Evolutionary conservation across 2,888 invertebrate genomes (phyloP).

Genomic region (Drosophila hawaiiensis): DNA sequence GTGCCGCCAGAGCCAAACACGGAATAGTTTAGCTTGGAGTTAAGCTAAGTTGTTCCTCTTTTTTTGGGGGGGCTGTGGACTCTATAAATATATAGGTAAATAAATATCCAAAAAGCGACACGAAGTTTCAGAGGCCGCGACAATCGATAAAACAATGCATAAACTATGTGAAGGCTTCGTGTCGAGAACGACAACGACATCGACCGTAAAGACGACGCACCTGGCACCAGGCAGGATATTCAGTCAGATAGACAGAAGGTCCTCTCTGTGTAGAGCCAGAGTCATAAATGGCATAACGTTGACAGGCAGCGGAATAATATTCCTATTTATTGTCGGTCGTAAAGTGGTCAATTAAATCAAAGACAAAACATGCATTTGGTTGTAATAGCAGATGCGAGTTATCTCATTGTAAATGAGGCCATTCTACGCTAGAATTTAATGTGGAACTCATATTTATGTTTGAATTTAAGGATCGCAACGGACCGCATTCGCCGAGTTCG

Average conservation of each 20-base stretch:
- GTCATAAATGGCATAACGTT: slow-evolving; percentile 74
- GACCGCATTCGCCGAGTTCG: slow-evolving; percentile 88
- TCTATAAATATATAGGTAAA: slow-evolving; percentile 63
- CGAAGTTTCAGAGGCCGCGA: slow-evolving; percentile 60
- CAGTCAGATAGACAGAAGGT: slow-evolving; percentile 18
- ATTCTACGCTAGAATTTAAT: not conserved
- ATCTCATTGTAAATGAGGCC: slow-evolving; percentile 65
- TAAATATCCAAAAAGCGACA: slow-evolving; percentile 54
- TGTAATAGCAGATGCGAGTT: slow-evolving; percentile 76
- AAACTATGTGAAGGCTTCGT: slow-evolving; percentile 77
- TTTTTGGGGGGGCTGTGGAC: slow-evolving; percentile 21
- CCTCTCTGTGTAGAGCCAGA: slow-evolving; percentile 28
- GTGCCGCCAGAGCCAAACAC: slow-evolving; percentile 51
- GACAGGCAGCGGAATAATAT: slow-evolving; percentile 58
- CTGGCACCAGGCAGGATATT: slow-evolving; percentile 24
- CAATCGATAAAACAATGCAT: slow-evolving; percentile 84
- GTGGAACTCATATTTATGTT: not conserved
- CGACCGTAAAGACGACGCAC: slow-evolving; percentile 33
- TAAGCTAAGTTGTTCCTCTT: not conserved
- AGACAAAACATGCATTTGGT: slow-evolving; percentile 79
- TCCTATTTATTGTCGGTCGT: slow-evolving; percentile 48
- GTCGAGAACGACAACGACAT: slow-evolving; percentile 44
- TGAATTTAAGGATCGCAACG: slow-evolving; percentile 87
- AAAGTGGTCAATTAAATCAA: slow-evolving; percentile 29
- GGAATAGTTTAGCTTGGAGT: slow-evolving; percentile 26